Percentiles rank a stretch among this genome's conserved stretches.
Conservation (phyloP, 2,888 invertebrate species). For the Exephanes ischioxanthus region DNA sequence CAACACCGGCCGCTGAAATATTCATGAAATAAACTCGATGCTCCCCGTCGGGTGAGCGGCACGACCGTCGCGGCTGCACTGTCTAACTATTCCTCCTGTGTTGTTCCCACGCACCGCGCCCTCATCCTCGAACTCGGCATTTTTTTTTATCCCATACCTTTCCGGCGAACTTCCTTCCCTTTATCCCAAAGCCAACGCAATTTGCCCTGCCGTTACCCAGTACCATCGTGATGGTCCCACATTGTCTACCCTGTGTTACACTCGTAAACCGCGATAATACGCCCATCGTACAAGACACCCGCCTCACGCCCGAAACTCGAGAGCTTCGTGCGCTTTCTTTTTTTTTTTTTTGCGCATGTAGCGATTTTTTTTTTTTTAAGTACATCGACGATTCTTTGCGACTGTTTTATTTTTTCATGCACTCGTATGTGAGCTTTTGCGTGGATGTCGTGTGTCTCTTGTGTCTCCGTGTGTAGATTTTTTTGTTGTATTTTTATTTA, state of each 20-base stretch:
- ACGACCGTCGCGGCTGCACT: constrained; percentile 53
- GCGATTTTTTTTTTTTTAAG: constrained; percentile 11
- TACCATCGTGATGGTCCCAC: constrained; percentile 79
- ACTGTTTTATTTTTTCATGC: not conserved
- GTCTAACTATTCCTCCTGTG: constrained; percentile 40
- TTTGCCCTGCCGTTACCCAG: constrained; percentile 48
- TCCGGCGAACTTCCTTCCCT: constrained; percentile 13
- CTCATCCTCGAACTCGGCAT: not conserved
- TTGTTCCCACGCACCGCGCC: constrained; percentile 24
- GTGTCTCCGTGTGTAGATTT: not conserved
- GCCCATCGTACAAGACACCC: constrained; percentile 36
- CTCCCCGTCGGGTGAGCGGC: constrained; percentile 16
- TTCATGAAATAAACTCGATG: constrained; percentile 82
- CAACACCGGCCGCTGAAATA: constrained; percentile 81
- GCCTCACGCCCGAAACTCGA: constrained; percentile 42
- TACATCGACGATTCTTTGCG: constrained; percentile 3
- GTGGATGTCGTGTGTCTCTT: constrained; percentile 6
- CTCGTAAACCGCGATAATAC: constrained; percentile 68
- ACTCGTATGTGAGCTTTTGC: constrained; percentile 1
- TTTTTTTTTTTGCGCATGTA: constrained; percentile 20
- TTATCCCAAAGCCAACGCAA: constrained; percentile 39
- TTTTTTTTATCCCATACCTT: constrained; percentile 14
- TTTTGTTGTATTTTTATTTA: constrained; percentile 11
- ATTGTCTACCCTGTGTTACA: constrained; percentile 81
- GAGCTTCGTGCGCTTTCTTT: constrained; percentile 43